Conservation (phyloP, 2,797 vertebrate species). For the Halcyon leucocephala region DNA sequence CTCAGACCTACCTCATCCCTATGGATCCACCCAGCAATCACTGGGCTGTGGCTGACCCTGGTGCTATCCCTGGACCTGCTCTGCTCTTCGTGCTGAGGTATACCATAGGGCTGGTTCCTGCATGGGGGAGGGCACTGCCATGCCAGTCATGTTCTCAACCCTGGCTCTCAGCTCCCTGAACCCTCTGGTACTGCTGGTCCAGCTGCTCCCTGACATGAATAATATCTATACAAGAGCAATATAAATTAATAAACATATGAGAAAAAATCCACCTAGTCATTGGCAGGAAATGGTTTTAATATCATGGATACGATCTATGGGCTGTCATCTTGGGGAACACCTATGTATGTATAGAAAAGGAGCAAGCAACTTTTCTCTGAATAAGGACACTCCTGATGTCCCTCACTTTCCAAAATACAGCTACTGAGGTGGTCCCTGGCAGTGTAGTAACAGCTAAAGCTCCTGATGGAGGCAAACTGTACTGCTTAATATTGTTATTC, state of each 20-base stretch:
- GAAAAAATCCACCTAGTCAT: not conserved
- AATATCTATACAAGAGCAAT: not conserved
- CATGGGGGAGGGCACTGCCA: not conserved
- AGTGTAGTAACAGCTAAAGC: not conserved
- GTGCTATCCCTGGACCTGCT: not conserved
- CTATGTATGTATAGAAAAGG: not conserved
- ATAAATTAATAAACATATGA: not conserved
- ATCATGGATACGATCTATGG: not conserved
- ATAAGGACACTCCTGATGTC: not conserved
- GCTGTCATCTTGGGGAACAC: not conserved
- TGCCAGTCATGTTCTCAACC: rapidly evolving
- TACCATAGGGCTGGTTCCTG: not conserved
- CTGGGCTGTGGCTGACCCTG: not conserved
- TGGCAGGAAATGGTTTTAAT: not conserved
- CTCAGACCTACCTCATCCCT: not conserved
- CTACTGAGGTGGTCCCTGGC: not conserved
- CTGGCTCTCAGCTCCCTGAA: not conserved
- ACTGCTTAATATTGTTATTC: conserved; percentile 13
- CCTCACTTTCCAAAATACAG: not conserved
- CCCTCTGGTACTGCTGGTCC: rapidly evolving
- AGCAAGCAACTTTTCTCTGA: not conserved
- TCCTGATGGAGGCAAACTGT: conserved; percentile 29
- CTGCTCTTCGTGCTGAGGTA: not conserved
- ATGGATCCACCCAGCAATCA: not conserved
- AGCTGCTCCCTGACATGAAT: not conserved